Evolutionary conservation across 2,888 invertebrate species (phyloP).

Genomic region (Archips crataeganus): DNA sequence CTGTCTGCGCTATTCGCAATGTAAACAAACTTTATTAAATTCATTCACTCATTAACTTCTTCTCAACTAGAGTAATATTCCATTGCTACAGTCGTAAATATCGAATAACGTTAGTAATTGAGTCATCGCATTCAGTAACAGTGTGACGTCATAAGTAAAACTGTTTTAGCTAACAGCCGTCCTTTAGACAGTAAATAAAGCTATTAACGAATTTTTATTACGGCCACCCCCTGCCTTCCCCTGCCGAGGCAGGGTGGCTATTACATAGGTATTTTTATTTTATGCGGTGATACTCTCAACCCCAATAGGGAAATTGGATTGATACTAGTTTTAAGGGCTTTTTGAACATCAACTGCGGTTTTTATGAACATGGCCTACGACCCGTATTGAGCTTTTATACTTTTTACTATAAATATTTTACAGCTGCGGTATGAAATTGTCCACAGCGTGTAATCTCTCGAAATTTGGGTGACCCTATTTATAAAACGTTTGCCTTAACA

Average conservation of each 20-base stretch:
- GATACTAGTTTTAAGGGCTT: constrained; percentile 82
- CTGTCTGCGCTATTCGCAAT: constrained; percentile 68
- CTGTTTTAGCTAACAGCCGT: constrained; percentile 44
- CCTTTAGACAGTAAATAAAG: constrained; percentile 65
- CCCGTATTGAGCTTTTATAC: constrained; percentile 76
- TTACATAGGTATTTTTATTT: constrained; percentile 82
- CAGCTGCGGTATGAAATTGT: constrained; percentile 36
- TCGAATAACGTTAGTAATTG: constrained; percentile 37
- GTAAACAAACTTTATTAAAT: constrained; percentile 72
- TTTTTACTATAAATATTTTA: constrained; percentile 48
- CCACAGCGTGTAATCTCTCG: constrained; percentile 32
- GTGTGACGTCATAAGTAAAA: constrained; percentile 44
- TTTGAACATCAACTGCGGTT: constrained; percentile 77
- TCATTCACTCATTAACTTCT: constrained; percentile 60
- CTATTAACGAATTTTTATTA: constrained; percentile 80
- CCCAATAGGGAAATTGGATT: constrained; percentile 84
- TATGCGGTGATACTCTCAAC: constrained; percentile 79
- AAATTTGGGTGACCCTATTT: constrained; percentile 14
- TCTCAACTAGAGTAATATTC: constrained; percentile 13
- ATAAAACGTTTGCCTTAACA: constrained; percentile 18
- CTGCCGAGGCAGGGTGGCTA: constrained; percentile 63
- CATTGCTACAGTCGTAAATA: constrained; percentile 30
- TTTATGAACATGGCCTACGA: constrained; percentile 63
- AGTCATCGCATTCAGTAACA: constrained; percentile 36
- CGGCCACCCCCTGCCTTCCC: constrained; percentile 54